These are phyloP conservation scores for Cosmopolites sordidus DNA, from an alignment of 2,888 invertebrate genomes.

Conservation along the genomic window DNA sequence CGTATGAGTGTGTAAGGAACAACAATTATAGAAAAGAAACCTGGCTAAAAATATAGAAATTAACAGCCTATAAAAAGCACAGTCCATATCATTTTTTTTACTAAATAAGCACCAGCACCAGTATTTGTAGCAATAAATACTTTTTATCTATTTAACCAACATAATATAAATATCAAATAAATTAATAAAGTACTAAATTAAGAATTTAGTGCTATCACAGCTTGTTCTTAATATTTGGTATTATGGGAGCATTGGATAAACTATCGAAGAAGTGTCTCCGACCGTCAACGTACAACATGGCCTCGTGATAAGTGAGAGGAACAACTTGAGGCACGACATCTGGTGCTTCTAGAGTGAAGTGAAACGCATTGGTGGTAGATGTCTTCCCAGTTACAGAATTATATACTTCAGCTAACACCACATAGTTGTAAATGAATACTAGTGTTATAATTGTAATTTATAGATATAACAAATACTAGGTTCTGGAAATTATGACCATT, in stretches of 20 bases:
- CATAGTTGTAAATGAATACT: no score
- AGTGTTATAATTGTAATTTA: no score
- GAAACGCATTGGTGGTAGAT: constrained; percentile 68
- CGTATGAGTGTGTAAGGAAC: constrained; percentile 56
- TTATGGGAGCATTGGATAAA: constrained; percentile 9
- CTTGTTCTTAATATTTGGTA: constrained; percentile 11
- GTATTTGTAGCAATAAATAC: no score
- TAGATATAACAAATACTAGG: no score
- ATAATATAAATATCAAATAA: no score
- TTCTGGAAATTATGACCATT: no score
- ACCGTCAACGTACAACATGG: constrained; percentile 59
- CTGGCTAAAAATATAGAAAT: no score
- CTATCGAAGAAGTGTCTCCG: constrained; percentile 44
- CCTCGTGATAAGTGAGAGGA: constrained; percentile 66
- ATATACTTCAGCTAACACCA: constrained; percentile 64
- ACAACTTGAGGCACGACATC: constrained; percentile 53
- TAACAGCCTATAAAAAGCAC: constrained; percentile 69
- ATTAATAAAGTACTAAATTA: no score
- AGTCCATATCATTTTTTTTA: constrained; percentile 58
- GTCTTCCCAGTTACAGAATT: constrained; percentile 55
- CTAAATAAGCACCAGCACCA: no score
- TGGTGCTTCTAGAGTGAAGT: constrained; percentile 61
- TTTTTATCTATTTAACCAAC: no score
- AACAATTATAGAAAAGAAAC: no score
- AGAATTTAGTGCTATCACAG: no score